Percentiles rank a stretch among this genome's conserved stretches.
Conservation (phyloP, 2,113 vertebrate genomes). For the Leptodactylus fuscus region DNA sequence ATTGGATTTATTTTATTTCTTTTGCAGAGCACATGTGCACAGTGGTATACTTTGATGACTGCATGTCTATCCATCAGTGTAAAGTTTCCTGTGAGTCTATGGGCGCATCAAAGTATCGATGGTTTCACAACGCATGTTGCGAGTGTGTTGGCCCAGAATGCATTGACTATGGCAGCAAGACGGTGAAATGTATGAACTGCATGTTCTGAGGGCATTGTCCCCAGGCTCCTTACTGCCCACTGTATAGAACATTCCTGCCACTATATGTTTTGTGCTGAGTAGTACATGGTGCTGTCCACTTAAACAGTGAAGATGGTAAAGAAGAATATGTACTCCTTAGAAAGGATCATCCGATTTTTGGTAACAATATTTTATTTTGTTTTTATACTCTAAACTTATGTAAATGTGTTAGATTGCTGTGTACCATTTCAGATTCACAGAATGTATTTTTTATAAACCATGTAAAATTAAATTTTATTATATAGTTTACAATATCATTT, state of each 20-base stretch:
- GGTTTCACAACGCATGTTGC: slow-evolving; percentile 99
- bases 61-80: slow-evolving; percentile 97
- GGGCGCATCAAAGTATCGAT: slow-evolving; percentile 98
- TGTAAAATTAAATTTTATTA: slow-evolving; percentile 36
- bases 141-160: slow-evolving; percentile 97
- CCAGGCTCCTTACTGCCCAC: neutral
- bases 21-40: slow-evolving; percentile 91
- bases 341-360: neutral
- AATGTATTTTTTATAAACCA: slow-evolving; percentile 49
- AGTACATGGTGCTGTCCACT: neutral
- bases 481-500: slow-evolving; percentile 16
- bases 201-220: slow-evolving; percentile 81
- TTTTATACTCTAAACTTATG: slow-evolving; percentile 14
- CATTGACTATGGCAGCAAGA: slow-evolving; percentile 96
- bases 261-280: neutral
- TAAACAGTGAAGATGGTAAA: neutral
- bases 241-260: slow-evolving; percentile 13
- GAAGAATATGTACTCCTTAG: neutral
- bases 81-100: slow-evolving; percentile 97
- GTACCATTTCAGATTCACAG: slow-evolving; percentile 24
- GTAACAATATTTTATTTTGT: neutral
- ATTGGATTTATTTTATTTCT: slow-evolving; percentile 15
- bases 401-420: slow-evolving; percentile 29
- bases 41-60: slow-evolving; percentile 98
- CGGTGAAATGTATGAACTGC: slow-evolving; percentile 97